These are phyloP conservation scores for Slavum lentiscoides DNA, from an alignment of 2,888 invertebrate species.

Conservation along the genomic window DNA sequence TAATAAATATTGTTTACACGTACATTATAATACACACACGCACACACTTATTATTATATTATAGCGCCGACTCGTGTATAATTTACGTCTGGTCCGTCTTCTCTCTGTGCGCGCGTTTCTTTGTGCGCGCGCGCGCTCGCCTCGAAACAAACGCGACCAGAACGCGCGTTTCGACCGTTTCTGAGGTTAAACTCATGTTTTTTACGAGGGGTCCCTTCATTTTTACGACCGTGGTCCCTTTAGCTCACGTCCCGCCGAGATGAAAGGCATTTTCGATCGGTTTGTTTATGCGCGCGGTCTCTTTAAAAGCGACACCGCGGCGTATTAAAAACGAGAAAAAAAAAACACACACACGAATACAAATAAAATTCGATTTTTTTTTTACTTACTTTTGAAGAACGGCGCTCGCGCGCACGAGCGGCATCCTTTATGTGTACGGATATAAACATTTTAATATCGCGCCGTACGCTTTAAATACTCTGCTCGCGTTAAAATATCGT, in stretches of 20 bases:
- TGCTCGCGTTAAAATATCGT: no score
- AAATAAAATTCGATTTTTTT: conserved; percentile 36
- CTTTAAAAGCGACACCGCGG: conserved; percentile 35
- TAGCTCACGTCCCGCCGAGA: conserved; percentile 23
- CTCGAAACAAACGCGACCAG: conserved; percentile 21
- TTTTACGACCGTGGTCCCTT: conserved; percentile 42
- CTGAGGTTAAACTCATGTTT: conserved; percentile 50
- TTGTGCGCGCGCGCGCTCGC: conserved; percentile 7
- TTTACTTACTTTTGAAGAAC: neutral
- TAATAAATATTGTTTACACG: no score
- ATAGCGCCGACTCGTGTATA: neutral
- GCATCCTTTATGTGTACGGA: conserved; percentile 13
- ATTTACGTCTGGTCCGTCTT: conserved; percentile 5
- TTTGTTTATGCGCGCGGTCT: conserved; percentile 50
- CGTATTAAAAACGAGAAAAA: neutral
- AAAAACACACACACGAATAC: neutral
- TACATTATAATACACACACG: no score
- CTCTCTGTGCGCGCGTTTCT: neutral
- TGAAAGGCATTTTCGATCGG: conserved; percentile 32
- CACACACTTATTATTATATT: neutral
- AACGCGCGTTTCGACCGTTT: conserved; percentile 26
- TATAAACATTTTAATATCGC: neutral
- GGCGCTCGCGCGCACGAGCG: neutral
- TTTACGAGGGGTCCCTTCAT: conserved; percentile 43
- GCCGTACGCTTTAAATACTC: no score